Evolutionary conservation across 2,113 vertebrate genomes (phyloP).

Genomic region (Haemorhous mexicanus): DNA sequence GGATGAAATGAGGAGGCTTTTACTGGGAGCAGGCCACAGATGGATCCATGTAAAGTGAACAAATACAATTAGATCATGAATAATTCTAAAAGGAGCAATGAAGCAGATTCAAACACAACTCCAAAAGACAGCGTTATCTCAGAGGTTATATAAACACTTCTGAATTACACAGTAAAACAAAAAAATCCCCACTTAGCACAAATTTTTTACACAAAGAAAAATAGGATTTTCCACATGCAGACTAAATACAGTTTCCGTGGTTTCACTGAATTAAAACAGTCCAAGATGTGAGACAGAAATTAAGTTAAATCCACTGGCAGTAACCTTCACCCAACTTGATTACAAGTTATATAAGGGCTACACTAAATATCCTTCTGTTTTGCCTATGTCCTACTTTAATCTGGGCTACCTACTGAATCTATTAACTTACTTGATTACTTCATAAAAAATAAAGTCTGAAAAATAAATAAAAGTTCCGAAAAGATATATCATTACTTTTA

Average conservation of each 20-base stretch:
- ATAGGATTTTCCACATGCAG: neutral
- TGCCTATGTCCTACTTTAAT: neutral
- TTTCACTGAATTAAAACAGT: neutral
- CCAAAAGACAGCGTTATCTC: neutral
- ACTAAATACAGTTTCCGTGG: neutral
- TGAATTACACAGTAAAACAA: neutral
- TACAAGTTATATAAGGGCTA: neutral
- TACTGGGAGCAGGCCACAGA: constrained; percentile 37
- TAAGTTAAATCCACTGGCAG: neutral
- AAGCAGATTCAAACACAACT: constrained; percentile 45
- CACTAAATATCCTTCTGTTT: neutral
- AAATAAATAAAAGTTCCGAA: neutral
- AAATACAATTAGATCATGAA: constrained; percentile 61
- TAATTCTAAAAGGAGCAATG: constrained; percentile 40
- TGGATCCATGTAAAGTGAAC: constrained; percentile 50
- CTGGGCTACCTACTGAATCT: neutral
- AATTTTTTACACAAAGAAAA: neutral
- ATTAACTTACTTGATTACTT: neutral
- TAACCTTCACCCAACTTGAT: neutral
- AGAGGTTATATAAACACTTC: constrained; percentile 14
- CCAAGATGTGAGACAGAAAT: neutral
- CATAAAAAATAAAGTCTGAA: neutral
- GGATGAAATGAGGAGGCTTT: constrained; percentile 48
- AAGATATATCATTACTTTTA: neutral
- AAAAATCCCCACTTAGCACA: neutral